A percentile compares a stretch with the other conserved stretches of the same genome.
Conservation (phyloP, 1,140 invertebrate genomes). For the Trichonephila clavata region DNA sequence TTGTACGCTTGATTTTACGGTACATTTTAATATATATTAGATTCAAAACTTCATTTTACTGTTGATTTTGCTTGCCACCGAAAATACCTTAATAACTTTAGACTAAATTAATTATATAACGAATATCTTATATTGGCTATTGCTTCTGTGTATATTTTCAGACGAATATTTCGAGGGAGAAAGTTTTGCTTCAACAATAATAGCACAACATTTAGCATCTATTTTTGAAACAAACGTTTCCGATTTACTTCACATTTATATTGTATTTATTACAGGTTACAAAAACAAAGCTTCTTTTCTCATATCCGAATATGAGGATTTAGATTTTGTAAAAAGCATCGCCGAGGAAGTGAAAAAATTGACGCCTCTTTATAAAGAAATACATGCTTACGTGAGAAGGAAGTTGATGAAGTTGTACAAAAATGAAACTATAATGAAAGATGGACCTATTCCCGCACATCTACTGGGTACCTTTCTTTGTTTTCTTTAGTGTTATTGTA, state of each 20-base stretch:
- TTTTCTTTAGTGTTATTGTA: neutral
- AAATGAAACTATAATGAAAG: conserved; percentile 79
- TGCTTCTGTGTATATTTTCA: no score
- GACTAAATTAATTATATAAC: no score
- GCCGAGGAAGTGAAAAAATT: conserved; percentile 82
- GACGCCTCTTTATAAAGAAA: conserved; percentile 90
- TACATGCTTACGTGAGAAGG: conserved; percentile 93
- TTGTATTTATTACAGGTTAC: neutral
- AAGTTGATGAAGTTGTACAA: conserved; percentile 87
- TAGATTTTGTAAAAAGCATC: neutral
- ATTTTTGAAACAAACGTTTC: no score
- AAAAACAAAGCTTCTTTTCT: neutral
- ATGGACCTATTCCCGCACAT: conserved; percentile 95
- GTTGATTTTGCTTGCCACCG: no score
- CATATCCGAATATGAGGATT: neutral
- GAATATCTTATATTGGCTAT: no score
- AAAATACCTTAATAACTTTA: no score
- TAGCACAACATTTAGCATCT: no score
- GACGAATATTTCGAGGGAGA: no score
- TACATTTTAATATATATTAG: no score
- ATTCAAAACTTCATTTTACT: no score
- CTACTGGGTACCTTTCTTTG: conserved; percentile 83
- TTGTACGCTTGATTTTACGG: no score
- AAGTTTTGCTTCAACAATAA: no score
- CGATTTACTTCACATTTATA: neutral